Evolutionary conservation across 1,140 invertebrate species (phyloP).

Genomic region (Meloidogyne hapla): DNA sequence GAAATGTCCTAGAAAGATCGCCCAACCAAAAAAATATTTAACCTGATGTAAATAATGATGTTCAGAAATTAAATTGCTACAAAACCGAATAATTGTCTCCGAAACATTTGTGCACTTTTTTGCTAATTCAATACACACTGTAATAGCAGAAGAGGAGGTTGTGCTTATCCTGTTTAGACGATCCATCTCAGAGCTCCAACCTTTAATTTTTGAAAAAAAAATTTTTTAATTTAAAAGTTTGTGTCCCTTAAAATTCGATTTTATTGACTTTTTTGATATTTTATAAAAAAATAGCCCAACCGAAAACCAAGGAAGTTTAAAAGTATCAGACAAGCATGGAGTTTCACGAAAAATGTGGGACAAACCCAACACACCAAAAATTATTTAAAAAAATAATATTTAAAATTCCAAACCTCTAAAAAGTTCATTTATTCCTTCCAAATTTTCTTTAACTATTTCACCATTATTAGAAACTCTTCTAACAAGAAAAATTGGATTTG

Average conservation of each 20-base stretch:
- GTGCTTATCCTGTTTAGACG: constrained; percentile 8
- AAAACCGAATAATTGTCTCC: constrained; percentile 41
- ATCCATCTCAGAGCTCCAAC: constrained; percentile 37
- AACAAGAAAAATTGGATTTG: constrained; percentile 44
- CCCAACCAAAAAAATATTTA: not conserved
- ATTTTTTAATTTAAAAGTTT: no score
- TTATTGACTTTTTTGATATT: no score
- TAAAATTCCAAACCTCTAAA: constrained; percentile 29
- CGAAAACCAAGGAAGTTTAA: no score
- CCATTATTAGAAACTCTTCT: constrained; percentile 34
- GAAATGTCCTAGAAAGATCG: no score
- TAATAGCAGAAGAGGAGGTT: constrained; percentile 24
- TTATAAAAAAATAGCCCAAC: no score
- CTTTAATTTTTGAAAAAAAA: constrained; percentile 23
- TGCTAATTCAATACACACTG: constrained; percentile 34
- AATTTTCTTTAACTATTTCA: constrained; percentile 29
- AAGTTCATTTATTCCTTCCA: constrained; percentile 45
- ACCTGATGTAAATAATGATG: constrained; percentile 45
- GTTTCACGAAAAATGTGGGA: not conserved
- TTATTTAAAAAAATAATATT: not conserved
- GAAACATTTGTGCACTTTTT: constrained; percentile 33
- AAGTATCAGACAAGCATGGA: no score
- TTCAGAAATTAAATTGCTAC: constrained; percentile 40
- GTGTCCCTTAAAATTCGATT: no score
- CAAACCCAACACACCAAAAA: not conserved